These are phyloP conservation scores for Aurelia aurita complex sp. Pacific DNA, from an alignment of 30 jellyfish, hydroid and myxozoan species.

Conservation along the genomic window DNA sequence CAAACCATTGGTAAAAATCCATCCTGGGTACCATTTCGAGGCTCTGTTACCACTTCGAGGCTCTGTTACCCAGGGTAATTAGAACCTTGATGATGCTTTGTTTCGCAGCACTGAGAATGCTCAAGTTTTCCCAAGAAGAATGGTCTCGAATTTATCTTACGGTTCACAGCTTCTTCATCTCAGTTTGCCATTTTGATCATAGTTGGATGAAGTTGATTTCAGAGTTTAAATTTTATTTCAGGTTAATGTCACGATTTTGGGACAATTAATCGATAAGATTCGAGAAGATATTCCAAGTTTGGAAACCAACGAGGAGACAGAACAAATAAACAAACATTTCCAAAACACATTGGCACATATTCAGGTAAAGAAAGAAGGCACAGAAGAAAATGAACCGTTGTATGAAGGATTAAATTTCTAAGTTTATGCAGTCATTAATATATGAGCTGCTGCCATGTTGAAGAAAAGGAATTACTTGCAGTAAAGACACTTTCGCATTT, in stretches of 20 bases:
- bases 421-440: background rate
- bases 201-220: background rate
- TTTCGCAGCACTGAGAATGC: no score
- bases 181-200: background rate
- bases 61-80: no score
- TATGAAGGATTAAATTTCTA: constrained; percentile 78
- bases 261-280: constrained; percentile 88
- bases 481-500: no score
- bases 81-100: no score
- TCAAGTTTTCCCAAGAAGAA: no score
- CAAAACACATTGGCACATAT: constrained; percentile 91
- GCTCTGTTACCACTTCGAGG: no score
- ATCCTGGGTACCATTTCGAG: no score
- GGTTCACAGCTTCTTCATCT: no score
- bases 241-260: constrained; percentile 91
- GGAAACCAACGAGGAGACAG: constrained; percentile 94
- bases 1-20: no score
- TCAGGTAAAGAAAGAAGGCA: constrained; percentile 79
- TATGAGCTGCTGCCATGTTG: no score
- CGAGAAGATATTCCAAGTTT: constrained; percentile 97
- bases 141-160: no score
- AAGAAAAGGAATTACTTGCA: no score
- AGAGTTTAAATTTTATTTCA: constrained; percentile 1
- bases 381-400: constrained; percentile 79
- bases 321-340: constrained; percentile 88